phyloP scores from a whole-genome alignment of 2,797 vertebrate genomes.

The Mormyrus hasselquistii region DNA sequence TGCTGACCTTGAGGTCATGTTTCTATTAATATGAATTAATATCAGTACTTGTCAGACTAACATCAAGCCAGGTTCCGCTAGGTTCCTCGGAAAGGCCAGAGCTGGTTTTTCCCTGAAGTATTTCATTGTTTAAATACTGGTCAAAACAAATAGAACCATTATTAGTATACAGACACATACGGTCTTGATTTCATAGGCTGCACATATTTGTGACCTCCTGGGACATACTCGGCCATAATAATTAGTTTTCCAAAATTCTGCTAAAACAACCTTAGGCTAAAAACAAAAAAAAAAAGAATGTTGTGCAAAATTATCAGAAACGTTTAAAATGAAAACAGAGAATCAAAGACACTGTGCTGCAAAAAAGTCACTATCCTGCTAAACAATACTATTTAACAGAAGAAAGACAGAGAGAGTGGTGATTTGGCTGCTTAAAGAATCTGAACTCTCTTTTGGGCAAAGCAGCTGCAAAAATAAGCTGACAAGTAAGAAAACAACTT shows the following conservation, averaged over 20 bases:
- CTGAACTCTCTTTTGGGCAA: background rate
- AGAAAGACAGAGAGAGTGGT: background rate
- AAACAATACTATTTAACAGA: background rate
- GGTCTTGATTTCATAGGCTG: background rate
- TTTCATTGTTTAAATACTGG: background rate
- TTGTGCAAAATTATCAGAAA: background rate
- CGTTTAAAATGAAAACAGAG: background rate
- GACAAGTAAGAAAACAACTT: background rate
- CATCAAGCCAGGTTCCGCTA: background rate
- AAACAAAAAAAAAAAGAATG: background rate
- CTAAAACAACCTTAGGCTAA: background rate
- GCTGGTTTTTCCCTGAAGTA: background rate
- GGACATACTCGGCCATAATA: background rate
- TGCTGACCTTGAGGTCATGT: background rate
- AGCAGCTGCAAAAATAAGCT: background rate
- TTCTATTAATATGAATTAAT: slow-evolving; percentile 6
- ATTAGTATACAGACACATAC: background rate
- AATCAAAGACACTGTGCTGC: background rate
- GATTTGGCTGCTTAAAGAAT: no score
- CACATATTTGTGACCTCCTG: background rate
- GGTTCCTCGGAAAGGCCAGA: background rate
- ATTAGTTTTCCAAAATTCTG: background rate
- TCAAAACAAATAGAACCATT: background rate
- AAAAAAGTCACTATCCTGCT: background rate
- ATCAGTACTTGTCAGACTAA: background rate